Base-by-base conservation (phyloP, 2,113 vertebrate species). In the Thymallus thymallus region DNA sequence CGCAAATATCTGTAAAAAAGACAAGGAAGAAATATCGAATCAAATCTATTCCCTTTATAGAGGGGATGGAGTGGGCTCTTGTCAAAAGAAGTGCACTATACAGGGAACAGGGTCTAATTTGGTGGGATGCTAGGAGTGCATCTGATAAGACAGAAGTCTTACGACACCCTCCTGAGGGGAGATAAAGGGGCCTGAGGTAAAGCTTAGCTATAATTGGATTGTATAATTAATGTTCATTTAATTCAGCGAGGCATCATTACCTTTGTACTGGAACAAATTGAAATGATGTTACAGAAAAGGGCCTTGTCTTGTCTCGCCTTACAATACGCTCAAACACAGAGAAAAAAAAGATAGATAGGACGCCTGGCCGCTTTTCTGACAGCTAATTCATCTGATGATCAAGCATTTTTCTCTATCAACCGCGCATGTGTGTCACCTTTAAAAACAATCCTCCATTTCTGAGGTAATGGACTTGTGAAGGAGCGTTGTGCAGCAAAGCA, bases 241-340 rank as follows among this genome's bases (percentile, higher is more conserved):
- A 65, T 35, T 65, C 29, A 65, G 5, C 13, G 3, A 16, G 63
- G 29, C 63, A 6, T 65, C 29, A 26, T 35, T 30, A 35, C 63
- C 63, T 65, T 65, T 30, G 63, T 65, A 32, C 61, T 29, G 61
- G 24, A 63, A 63, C 61, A 29, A 63, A 63, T 63, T 63, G 24
- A 63, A 63, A 65, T 32, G 1, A 65, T 10, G 14, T 29, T 32
- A 30, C 63, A 65, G 63, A 18, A 14, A 18, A 51, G 16, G 62
- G 12, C 1, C 23, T 63, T 9, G 60, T 5, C 24, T 29, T 23
- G 24, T 23, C 61, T 29, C 22, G 24, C 48, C 48, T 51, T 51
- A 51, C 48, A 51, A 14, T 51, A 20, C 12, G 24, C 16, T 64
- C 62, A 64, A 16, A 64, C 62, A 64, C 48, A 14, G 46, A 4